phyloP scores from a whole-genome alignment of 2,888 invertebrate genomes.

The Sesamia inferens region DNA sequence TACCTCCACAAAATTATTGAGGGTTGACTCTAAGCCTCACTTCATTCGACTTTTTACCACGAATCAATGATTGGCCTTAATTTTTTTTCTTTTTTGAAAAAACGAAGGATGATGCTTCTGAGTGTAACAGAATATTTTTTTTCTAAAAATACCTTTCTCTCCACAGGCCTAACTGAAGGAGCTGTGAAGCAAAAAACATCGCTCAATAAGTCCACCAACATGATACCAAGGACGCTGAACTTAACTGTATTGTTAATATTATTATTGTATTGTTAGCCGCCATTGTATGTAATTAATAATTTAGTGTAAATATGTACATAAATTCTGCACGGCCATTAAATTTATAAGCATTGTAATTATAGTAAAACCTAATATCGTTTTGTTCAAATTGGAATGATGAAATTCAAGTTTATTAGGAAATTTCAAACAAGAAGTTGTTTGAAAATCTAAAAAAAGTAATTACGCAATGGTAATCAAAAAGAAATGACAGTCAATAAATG shows the following conservation, averaged over 20 bases:
- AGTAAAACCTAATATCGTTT: constrained; percentile 13
- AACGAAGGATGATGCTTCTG: neutral
- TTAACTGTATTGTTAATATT: constrained; percentile 37
- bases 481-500: too few species aligned
- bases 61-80: too few species aligned
- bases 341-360: constrained; percentile 40
- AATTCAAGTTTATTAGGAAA: neutral
- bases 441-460: neutral
- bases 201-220: constrained; percentile 31
- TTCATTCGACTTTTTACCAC: too few species aligned
- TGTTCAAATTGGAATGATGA: constrained; percentile 12
- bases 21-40: too few species aligned
- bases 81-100: neutral
- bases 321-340: constrained; percentile 45
- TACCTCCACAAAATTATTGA: too few species aligned
- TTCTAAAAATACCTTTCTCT: neutral
- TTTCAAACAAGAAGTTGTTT: constrained; percentile 12
- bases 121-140: neutral
- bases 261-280: constrained; percentile 32
- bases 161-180: constrained; percentile 62
- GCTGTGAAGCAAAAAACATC: constrained; percentile 59
- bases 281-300: constrained; percentile 40
- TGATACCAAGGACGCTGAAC: constrained; percentile 30
- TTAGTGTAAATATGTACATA: constrained; percentile 63
- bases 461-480: neutral